Percentiles rank a stretch among this genome's conserved stretches.
These are phyloP conservation scores for Thamnophis elegans DNA, from an alignment of 2,797 vertebrate genomes.

Conservation along the genomic window DNA sequence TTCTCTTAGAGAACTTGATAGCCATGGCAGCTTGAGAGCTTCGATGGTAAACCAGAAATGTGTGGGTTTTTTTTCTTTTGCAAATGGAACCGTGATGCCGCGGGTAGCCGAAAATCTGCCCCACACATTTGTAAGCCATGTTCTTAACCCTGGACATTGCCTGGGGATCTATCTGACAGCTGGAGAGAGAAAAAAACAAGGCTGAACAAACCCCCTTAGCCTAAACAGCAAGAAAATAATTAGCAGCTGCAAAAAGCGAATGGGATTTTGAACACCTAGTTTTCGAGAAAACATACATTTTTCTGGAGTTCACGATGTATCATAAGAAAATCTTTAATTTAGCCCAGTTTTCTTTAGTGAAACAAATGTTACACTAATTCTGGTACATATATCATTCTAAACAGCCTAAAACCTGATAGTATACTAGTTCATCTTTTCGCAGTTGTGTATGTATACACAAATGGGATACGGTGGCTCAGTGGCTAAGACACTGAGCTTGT, in stretches of 20 bases:
- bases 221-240: neutral
- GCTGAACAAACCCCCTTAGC: neutral
- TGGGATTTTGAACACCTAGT: neutral
- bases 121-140: neutral
- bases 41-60: neutral
- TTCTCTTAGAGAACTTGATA: neutral
- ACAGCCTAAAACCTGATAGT: neutral
- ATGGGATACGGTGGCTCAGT: too few species aligned
- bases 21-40: neutral
- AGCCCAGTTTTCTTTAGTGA: neutral
- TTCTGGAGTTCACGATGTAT: neutral
- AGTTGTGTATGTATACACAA: neutral
- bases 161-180: conserved; percentile 1
- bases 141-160: conserved; percentile 13
- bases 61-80: neutral
- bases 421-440: neutral
- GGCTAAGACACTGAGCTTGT: too few species aligned
- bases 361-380: neutral
- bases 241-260: neutral
- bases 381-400: neutral
- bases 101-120: neutral
- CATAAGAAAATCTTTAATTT: neutral
- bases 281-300: neutral
- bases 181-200: neutral
- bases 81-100: neutral